Evolutionary conservation across 2,797 vertebrate genomes (phyloP), one percentile per base, ranked within the genome.

Genomic region (Salarias fasciatus): DNA sequence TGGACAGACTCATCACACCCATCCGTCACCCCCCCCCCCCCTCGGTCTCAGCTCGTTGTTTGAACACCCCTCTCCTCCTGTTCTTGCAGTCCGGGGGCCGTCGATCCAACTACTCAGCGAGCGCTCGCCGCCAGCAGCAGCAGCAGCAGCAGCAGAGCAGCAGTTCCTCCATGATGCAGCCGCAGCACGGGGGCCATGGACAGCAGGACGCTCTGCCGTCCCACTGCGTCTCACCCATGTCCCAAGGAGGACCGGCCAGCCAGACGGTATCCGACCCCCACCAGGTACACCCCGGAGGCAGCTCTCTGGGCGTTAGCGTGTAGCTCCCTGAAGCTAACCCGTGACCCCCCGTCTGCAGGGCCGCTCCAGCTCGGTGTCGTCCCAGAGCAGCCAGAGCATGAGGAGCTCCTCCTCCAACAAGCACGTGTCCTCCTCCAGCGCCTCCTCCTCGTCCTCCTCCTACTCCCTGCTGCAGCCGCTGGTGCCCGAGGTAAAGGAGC

Each of bases 401-500:
- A 90, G 89, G 86, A 88, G 83, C 80, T 88, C 90, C 0, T 84
- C 89, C 71, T 89, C 87, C 76, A 90, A 91, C 76, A 90, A 91
- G 80, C 86, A 90, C 63, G 77, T 84, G 44, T 83, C 88, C 43
- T 86, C 89, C 50, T 85, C 89, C 62, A 84, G 79, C 52, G 53
- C 81, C 46, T 41, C 81, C 68, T 24, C 18, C 18, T 24, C 89
- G 2, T 83, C 87, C 79, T 86, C 88, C 81, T 91, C 90, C 69
- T 91, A 91, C 84, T 89, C 90, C 62, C 85, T 91, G 72, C 90
- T 91, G 45, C 90, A 91, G 79, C 89, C 89, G 74, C 79, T 91
- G 88, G 85, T 91, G 76, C 87, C 90, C 81, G 90, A 91, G 89
- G 90, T 91, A 88, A 91, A 91, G 90, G 90, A 91, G 88, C 83